Base-by-base conservation (phyloP, 2,113 vertebrate genomes). In the Lethenteron camtschaticum region DNA sequence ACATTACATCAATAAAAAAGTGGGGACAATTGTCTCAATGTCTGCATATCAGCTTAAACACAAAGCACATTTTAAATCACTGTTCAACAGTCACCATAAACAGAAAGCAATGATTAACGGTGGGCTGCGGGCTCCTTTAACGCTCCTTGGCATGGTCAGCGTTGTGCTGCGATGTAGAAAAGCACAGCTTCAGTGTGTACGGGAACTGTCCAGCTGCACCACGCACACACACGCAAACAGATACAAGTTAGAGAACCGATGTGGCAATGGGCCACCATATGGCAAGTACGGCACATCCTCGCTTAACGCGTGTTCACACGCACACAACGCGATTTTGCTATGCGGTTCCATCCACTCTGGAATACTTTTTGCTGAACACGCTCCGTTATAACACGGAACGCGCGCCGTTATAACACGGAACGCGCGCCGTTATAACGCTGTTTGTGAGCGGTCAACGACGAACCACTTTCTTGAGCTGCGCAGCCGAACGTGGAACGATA, bases 141-240 rank as follows among this genome's bases (percentile, higher is more conserved):
- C 24, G n/a, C n/a, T 66, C 24, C 63, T 8, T 9, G 20, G 20
- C 63, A 11, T 66, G 63, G 9, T 66, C n/a, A 66, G n/a, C 63
- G 20, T n/a, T 66, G 63, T 90, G 85, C 75, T 94, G 88, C 57
- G 87, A 85, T 0, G 89, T 90, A 20, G 88, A 94, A 81, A 91
- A 91, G 77, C 89, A 94, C 79, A 94, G 76, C 76, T 94, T 94
- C 75, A 92, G 82, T 66, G 89, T 91, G 76, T 88, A 91, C 0
- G 89, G 89, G 73, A 90, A 94, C 2, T 86, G 88, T 55, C 89
- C 89, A 76, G 84, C 88, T 94, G 73, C 2, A 55, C 41, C 59
- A 63, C 59, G 8, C 59, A 63, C 59, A 63, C 59, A 3, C 59
- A 63, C 4, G 16, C 59, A 63, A 1, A 63, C 3, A 63, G 5